These are phyloP conservation scores for Actias luna DNA, from an alignment of 2,888 invertebrate species.

Conservation along the genomic window DNA sequence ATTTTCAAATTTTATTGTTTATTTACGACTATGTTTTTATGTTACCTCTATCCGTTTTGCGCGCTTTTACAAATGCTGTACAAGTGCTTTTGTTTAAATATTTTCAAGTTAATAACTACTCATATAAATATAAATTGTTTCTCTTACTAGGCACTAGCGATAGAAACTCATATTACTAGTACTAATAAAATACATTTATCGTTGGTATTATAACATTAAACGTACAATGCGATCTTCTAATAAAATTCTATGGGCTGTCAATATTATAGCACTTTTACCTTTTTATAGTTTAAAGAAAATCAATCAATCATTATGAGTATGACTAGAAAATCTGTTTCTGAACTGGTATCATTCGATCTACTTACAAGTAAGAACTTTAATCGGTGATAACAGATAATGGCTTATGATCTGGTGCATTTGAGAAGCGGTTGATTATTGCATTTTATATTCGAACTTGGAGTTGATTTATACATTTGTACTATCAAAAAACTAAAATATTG, in stretches of 20 bases:
- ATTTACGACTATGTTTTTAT: not conserved
- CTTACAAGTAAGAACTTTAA: slow-evolving; percentile 6
- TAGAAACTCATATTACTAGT: not conserved
- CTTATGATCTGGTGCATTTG: not conserved
- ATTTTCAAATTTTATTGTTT: not conserved
- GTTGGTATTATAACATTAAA: not conserved
- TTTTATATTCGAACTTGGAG: not conserved
- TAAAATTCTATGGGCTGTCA: slow-evolving; percentile 9
- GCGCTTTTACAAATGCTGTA: not conserved
- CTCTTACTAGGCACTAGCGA: not conserved
- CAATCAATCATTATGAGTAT: slow-evolving; percentile 1
- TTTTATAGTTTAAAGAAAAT: slow-evolving; percentile 3
- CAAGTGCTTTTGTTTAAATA: not conserved
- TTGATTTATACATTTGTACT: not conserved
- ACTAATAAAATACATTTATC: not conserved
- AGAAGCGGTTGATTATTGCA: not conserved
- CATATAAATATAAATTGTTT: not conserved
- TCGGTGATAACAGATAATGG: slow-evolving; percentile 1
- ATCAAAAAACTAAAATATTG: not conserved
- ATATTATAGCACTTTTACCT: slow-evolving; percentile 12
- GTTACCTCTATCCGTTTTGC: not conserved
- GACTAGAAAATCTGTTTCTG: not conserved
- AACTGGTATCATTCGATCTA: not conserved
- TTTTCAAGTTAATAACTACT: not conserved
- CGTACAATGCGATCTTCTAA: not conserved